These are phyloP conservation scores for Lucifuga dentata DNA, from an alignment of 2,113 vertebrate species.

Conservation along the genomic window DNA sequence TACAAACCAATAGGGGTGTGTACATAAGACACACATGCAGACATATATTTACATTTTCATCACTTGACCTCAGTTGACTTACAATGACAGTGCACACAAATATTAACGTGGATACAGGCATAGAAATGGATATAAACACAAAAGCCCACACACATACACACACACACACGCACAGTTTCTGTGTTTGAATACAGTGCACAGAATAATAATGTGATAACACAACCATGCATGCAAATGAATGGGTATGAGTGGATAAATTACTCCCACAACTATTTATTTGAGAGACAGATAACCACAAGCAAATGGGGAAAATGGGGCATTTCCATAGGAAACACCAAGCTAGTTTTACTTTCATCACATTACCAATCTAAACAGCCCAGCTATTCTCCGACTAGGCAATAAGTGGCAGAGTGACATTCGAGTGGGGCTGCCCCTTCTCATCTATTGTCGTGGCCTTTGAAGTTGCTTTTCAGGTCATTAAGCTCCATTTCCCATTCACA, in stretches of 20 bases:
- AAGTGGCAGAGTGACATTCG: conserved; percentile 81
- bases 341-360: conserved; percentile 79
- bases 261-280: conserved; percentile 51
- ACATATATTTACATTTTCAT: conserved; percentile 13
- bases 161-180: conserved; percentile 9
- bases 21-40: background rate
- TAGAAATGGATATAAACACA: conserved; percentile 4
- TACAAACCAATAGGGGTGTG: background rate
- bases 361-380: conserved; percentile 78
- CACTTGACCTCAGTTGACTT: conserved; percentile 16
- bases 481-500: conserved; percentile 84
- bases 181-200: conserved; percentile 31
- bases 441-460: conserved; percentile 81
- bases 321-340: conserved; percentile 64
- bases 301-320: conserved; percentile 29
- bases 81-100: background rate
- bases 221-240: conserved; percentile 60
- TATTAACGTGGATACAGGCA: background rate
- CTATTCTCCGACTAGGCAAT: conserved; percentile 81
- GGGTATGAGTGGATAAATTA: conserved; percentile 54
- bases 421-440: conserved; percentile 76
- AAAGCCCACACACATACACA: background rate
- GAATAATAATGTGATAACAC: conserved; percentile 49
- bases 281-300: conserved; percentile 25
- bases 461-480: conserved; percentile 85